A percentile compares a stretch with the other conserved stretches of the same genome.
Evolutionary conservation across 2,888 invertebrate genomes (phyloP).

Genomic region (Rotaria magnacalcarata): DNA sequence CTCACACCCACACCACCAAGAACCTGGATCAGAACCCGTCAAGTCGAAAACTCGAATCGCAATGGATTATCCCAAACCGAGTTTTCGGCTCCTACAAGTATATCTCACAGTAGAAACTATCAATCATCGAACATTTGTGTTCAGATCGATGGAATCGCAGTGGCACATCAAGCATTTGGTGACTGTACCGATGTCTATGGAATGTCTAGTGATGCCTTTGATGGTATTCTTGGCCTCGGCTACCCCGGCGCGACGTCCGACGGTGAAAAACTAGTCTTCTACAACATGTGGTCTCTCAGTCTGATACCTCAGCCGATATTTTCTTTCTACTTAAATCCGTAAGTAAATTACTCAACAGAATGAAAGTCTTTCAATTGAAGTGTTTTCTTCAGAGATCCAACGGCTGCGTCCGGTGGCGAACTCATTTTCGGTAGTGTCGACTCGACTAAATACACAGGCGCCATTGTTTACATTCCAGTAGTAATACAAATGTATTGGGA

Average conservation of each 20-base stretch:
- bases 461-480: background rate
- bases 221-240: background rate
- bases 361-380: background rate
- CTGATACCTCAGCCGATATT: background rate
- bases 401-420: background rate
- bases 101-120: too few species aligned
- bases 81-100: too few species aligned
- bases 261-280: background rate
- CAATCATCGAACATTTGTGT: background rate
- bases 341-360: background rate
- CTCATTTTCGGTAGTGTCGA: too few species aligned
- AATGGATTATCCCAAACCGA: too few species aligned
- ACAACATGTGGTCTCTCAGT: background rate
- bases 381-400: background rate
- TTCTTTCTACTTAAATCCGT: background rate
- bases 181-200: background rate
- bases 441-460: background rate
- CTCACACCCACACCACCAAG: too few species aligned
- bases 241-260: background rate
- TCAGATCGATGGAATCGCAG: background rate
- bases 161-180: background rate
- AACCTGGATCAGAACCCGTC: too few species aligned
- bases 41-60: too few species aligned
- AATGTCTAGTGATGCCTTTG: background rate
- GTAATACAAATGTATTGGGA: background rate